A percentile compares a stretch with the other conserved stretches of the same genome.
These are phyloP conservation scores for Pheosia gnoma DNA, from an alignment of 2,888 invertebrate genomes.

Conservation along the genomic window DNA sequence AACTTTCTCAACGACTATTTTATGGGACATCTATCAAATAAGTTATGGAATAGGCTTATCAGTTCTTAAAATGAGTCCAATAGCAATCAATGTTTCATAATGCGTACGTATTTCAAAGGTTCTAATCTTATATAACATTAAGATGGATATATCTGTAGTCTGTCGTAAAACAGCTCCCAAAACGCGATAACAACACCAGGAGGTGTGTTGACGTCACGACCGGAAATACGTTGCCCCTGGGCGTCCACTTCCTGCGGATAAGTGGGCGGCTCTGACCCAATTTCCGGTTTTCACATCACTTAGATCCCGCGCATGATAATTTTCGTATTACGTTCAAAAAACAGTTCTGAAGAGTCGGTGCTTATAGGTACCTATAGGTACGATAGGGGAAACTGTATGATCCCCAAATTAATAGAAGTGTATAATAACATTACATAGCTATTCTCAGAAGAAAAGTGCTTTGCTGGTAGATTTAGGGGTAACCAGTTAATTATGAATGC, in stretches of 20 bases:
- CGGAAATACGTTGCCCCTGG: constrained; percentile 76
- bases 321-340: constrained; percentile 36
- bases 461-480: too few relatives aligned
- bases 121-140: neutral
- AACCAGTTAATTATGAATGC: too few relatives aligned
- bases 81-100: too few relatives aligned
- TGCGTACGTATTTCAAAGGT: too few relatives aligned
- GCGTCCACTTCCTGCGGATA: constrained; percentile 73
- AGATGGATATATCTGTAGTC: neutral
- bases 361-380: neutral
- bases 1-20: too few relatives aligned
- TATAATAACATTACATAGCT: too few relatives aligned
- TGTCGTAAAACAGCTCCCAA: constrained; percentile 20
- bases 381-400: too few relatives aligned
- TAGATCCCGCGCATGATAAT: constrained; percentile 64
- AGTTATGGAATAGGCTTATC: too few relatives aligned
- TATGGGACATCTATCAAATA: too few relatives aligned
- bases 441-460: too few relatives aligned
- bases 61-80: too few relatives aligned
- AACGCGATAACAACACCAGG: constrained; percentile 46
- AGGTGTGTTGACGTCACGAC: constrained; percentile 71
- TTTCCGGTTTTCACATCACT: constrained; percentile 78
- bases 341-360: constrained; percentile 10
- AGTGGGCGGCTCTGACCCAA: constrained; percentile 74
- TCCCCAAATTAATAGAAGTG: too few relatives aligned